Evolutionary conservation across 2,113 vertebrate genomes (phyloP), one percentile per base, ranked within the genome.

Genomic region (Heterochromis multidens): DNA sequence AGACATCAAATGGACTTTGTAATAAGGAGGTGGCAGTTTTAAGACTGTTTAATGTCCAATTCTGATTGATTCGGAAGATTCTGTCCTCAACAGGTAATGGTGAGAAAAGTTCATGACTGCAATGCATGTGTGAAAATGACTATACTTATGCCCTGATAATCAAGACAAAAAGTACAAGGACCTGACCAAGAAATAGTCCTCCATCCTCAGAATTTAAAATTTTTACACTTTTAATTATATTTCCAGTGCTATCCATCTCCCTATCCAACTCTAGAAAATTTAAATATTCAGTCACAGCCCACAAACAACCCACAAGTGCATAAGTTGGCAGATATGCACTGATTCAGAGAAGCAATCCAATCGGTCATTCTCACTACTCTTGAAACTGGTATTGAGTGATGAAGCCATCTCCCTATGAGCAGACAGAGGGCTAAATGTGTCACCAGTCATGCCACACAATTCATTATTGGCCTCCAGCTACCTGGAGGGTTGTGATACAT

Each of bases 401-500:
- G 81, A 90, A 86, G 76, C 46, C 85, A 82, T 89, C 87, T 86
- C 49, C 54, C 59, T 60, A 17, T 27, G 77, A 85, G 83, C 52
- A 84, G 84, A 86, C 70, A 77, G 70, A 80, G 82, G 59, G 29
- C 61, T 54, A 49, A 87, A 90, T 87, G 80, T 86, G 84, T 89
- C 83, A 89, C 43, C 56, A 83, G 70, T 72, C 77, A 70, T 23
- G 40, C 81, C 74, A 61, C 52, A 87, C 83, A 27, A 89, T 91
- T 88, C 85, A 83, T 89, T 89, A 89, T 37, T 77, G 82, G 65
- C 82, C 80, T 35, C 62, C 70, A 82, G 86, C 77, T 87, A 86
- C 90, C 87, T 88, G 88, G 87, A 91, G 86, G 80, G 78, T 65
- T 82, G 79, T 90, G 87, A 90, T 89, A 91, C 87, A 88, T 86